Evolutionary conservation across 2,888 invertebrate genomes (phyloP).

Genomic region (Perithous albicinctus): DNA sequence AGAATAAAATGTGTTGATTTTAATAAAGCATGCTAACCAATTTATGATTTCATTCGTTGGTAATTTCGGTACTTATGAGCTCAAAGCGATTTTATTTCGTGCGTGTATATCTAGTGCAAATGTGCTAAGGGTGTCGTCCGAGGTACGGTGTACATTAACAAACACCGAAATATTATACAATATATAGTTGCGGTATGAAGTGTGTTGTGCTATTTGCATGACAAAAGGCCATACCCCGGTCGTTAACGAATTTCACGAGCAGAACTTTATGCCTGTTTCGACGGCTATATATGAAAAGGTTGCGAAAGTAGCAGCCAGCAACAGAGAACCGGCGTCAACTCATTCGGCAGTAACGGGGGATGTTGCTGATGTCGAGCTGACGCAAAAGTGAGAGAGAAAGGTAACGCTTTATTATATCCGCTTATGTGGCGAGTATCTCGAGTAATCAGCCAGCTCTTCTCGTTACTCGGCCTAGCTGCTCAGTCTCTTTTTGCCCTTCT

Average conservation of each 20-base stretch:
- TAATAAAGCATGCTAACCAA: too few relatives aligned
- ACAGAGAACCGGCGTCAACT: slow-evolving; percentile 16
- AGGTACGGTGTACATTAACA: slow-evolving; percentile 1
- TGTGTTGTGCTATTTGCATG: slow-evolving; percentile 17
- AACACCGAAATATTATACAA: neutral
- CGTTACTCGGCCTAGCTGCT: neutral
- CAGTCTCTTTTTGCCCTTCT: neutral
- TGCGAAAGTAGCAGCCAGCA: neutral
- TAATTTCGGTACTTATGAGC: neutral
- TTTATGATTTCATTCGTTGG: neutral
- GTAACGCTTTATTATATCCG: slow-evolving; percentile 32
- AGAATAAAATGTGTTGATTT: neutral
- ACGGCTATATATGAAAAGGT: slow-evolving; percentile 32
- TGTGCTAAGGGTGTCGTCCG: neutral
- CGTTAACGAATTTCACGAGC: slow-evolving; percentile 42
- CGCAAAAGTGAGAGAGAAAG: slow-evolving; percentile 6
- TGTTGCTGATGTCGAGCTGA: neutral
- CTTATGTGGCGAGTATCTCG: slow-evolving; percentile 20
- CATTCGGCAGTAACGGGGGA: neutral
- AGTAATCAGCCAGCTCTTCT: slow-evolving; percentile 28
- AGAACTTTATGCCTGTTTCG: slow-evolving; percentile 35
- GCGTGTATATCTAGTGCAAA: neutral
- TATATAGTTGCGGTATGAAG: neutral
- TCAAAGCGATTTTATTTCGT: neutral
- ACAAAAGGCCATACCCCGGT: slow-evolving; percentile 9